Percentiles rank a stretch among this genome's conserved stretches.
Conservation (phyloP, 2,113 vertebrate species). For the Lepus europaeus region DNA sequence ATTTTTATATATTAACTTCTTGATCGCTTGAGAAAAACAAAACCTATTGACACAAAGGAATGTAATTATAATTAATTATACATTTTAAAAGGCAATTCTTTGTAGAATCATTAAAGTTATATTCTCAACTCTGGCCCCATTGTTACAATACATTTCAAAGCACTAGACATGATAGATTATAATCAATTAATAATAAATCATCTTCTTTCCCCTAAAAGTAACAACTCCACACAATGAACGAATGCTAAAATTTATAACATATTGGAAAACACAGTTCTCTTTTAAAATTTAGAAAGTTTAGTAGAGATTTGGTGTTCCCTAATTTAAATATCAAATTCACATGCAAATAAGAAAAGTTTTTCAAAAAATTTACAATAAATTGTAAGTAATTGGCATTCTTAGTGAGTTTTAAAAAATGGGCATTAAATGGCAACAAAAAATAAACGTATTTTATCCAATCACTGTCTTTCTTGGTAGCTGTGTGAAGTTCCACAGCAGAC, state of each 20-base stretch:
- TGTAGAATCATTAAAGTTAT: neutral
- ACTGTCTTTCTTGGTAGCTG: neutral
- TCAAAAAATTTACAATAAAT: neutral
- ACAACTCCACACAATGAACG: neutral
- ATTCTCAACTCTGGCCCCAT: constrained; percentile 22
- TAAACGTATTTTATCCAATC: neutral
- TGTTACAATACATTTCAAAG: neutral
- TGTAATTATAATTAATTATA: constrained; percentile 51
- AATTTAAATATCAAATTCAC: neutral
- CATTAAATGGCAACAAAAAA: neutral
- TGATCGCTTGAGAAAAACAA: neutral
- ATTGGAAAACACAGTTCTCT: neutral
- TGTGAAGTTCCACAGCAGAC: neutral
- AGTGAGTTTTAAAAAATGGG: neutral
- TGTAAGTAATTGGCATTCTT: neutral
- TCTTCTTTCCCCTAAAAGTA: neutral
- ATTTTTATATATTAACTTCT: neutral
- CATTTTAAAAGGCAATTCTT: constrained; percentile 30
- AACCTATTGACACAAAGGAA: neutral
- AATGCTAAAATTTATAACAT: neutral
- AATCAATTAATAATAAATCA: neutral
- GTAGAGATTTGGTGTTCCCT: neutral
- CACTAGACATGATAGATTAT: neutral
- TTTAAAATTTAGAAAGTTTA: neutral
- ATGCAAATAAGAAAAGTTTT: neutral